Percentiles rank a stretch among this genome's conserved stretches.
phyloP scores from a whole-genome alignment of 1,140 invertebrate species.

The Drosophila hydei region DNA sequence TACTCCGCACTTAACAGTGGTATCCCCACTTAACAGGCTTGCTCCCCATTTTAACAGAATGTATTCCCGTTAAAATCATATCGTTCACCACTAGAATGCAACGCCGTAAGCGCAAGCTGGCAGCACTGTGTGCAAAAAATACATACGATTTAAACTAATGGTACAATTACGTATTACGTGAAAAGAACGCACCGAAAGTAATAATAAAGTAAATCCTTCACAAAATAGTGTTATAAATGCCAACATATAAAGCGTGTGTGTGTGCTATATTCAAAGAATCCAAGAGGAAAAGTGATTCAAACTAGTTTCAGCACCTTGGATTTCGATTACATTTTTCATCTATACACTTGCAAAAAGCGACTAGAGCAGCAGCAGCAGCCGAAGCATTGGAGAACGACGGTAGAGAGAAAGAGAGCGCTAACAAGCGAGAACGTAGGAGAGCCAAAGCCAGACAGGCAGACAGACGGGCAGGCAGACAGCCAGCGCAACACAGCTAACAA shows the following conservation, averaged over 20 bases:
- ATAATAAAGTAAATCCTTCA: conserved; percentile 46
- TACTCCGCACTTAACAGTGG: conserved; percentile 12
- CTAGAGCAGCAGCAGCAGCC: conserved; percentile 40
- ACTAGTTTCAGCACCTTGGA: conserved; percentile 66
- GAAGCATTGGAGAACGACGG: conserved; percentile 49
- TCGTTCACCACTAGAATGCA: conserved; percentile 42
- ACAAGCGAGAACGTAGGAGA: conserved; percentile 59
- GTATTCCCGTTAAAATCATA: conserved; percentile 6
- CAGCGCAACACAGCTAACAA: conserved; percentile 68
- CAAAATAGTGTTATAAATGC: conserved; percentile 40
- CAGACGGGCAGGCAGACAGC: conserved; percentile 45
- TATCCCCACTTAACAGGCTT: background rate
- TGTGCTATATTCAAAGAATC: conserved; percentile 51
- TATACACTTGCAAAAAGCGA: conserved; percentile 74
- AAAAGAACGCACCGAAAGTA: conserved; percentile 72
- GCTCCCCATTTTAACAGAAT: conserved; percentile 24
- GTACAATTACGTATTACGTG: conserved; percentile 81
- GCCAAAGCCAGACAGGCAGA: conserved; percentile 51
- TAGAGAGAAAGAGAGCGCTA: conserved; percentile 58
- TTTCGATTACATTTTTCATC: conserved; percentile 68
- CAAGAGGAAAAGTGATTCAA: conserved; percentile 58
- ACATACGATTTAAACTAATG: conserved; percentile 78
- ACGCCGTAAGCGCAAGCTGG: conserved; percentile 54
- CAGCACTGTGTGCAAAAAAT: conserved; percentile 74
- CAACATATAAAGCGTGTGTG: conserved; percentile 50